Conservation (phyloP, 1,140 invertebrate genomes). For the Chrysomallon squamiferum region DNA sequence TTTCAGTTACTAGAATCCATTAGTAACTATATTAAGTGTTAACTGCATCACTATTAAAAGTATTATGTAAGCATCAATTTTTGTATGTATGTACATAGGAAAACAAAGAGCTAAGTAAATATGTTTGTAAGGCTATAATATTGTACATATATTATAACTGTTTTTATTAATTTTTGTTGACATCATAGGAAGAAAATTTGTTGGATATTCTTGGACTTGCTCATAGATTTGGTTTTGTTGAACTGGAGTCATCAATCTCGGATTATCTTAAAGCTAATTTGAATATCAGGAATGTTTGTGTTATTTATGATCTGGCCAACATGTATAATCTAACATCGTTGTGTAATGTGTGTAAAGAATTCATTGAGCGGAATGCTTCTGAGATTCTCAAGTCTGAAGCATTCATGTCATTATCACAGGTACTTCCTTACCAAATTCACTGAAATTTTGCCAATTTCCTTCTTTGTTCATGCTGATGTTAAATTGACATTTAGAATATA, state of each 20-base stretch:
- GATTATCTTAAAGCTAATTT: slow-evolving; percentile 90
- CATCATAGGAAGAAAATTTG: slow-evolving; percentile 78
- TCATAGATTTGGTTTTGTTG: slow-evolving; percentile 93
- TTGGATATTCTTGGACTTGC: slow-evolving; percentile 87
- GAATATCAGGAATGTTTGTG: slow-evolving; percentile 87
- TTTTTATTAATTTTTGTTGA: slow-evolving; percentile 10
- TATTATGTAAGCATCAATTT: no score
- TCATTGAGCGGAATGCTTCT: slow-evolving; percentile 86
- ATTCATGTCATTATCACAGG: slow-evolving; percentile 84
- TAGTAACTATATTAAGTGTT: no score
- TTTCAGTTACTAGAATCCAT: no score
- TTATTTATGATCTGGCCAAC: slow-evolving; percentile 86
- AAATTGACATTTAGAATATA: no score
- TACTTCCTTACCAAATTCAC: no score
- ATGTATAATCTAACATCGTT: slow-evolving; percentile 74
- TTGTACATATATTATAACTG: no score
- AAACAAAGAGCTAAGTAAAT: no score
- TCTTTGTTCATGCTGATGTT: no score
- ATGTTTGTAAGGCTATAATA: no score
- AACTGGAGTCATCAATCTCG: slow-evolving; percentile 89
- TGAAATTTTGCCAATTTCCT: no score
- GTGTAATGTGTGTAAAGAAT: slow-evolving; percentile 72
- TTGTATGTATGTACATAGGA: no score
- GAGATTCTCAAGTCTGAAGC: slow-evolving; percentile 84
- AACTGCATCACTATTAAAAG: no score